Percentiles rank a stretch among this genome's conserved stretches.
Conservation (phyloP, 2,113 vertebrate genomes). For the Gallinago jamesoni region DNA sequence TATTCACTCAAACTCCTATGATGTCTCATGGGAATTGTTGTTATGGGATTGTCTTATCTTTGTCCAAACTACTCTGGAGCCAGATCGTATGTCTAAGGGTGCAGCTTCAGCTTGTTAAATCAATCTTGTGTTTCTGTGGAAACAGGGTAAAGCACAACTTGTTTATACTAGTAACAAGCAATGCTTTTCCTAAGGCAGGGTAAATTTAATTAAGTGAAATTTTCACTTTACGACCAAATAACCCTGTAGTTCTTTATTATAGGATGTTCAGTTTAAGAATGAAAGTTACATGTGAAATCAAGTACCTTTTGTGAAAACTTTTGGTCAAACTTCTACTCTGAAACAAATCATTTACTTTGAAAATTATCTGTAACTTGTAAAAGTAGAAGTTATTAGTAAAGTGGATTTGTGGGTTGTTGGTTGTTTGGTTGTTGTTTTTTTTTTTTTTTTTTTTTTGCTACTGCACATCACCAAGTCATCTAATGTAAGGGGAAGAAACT, state of each 20-base stretch:
- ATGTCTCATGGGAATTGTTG: not conserved
- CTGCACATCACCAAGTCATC: not conserved
- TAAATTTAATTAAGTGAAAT: not conserved
- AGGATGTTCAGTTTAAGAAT: not conserved
- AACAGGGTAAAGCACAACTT: not conserved
- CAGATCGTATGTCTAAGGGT: not conserved
- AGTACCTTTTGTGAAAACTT: not conserved
- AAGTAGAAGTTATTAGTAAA: not conserved
- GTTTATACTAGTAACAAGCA: not conserved
- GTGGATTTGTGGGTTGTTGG: not conserved
- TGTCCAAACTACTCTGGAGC: not conserved
- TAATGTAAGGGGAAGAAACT: not conserved
- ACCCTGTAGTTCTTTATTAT: not conserved
- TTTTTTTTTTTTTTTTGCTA: not conserved
- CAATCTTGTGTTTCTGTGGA: not conserved
- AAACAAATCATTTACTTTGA: not conserved
- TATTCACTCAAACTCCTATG: not conserved
- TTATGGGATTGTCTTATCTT: not conserved
- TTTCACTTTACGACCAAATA: not conserved
- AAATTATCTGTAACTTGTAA: not conserved
- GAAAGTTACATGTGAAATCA: not conserved
- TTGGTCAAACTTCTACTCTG: not conserved
- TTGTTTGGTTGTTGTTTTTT: too few relatives aligned
- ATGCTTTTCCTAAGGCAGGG: not conserved
- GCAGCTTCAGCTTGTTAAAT: not conserved